Evolutionary conservation across 1,140 invertebrate genomes (phyloP).

Genomic region (Drosophila kepulauana): DNA sequence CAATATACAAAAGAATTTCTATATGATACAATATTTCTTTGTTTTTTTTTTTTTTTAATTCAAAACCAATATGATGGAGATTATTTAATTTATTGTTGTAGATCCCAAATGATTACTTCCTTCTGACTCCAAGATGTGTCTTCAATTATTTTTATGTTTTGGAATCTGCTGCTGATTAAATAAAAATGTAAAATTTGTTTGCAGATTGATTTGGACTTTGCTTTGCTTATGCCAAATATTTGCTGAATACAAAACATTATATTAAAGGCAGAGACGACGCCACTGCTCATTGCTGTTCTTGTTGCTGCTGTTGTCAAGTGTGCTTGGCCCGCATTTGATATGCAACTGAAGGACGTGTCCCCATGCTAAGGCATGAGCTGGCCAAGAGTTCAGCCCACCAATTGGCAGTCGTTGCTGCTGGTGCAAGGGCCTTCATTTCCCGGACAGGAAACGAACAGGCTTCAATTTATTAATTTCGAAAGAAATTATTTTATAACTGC

Average conservation of each 20-base stretch:
- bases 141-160: no score
- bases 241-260: background rate
- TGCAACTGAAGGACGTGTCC: slow-evolving; percentile 45
- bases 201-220: no score
- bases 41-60: no score
- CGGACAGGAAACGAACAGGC: slow-evolving; percentile 51
- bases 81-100: no score
- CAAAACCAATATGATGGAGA: no score
- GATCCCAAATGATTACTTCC: no score
- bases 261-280: background rate
- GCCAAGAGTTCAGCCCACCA: slow-evolving; percentile 14
- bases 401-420: slow-evolving; percentile 29
- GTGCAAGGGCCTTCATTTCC: slow-evolving; percentile 55
- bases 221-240: no score
- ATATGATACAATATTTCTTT: no score
- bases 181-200: no score
- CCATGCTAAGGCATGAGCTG: slow-evolving; percentile 14
- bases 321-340: slow-evolving; percentile 42
- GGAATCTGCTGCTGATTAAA: no score
- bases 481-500: slow-evolving; percentile 73
- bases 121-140: no score
- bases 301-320: slow-evolving; percentile 20
- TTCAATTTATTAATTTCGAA: slow-evolving; percentile 81
- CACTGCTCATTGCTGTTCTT: slow-evolving; percentile 16
- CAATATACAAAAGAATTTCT: no score